A percentile compares a stretch with the other conserved stretches of the same genome.
Conservation (phyloP, 2,113 vertebrate species). For the Deroptyus accipitrinus region DNA sequence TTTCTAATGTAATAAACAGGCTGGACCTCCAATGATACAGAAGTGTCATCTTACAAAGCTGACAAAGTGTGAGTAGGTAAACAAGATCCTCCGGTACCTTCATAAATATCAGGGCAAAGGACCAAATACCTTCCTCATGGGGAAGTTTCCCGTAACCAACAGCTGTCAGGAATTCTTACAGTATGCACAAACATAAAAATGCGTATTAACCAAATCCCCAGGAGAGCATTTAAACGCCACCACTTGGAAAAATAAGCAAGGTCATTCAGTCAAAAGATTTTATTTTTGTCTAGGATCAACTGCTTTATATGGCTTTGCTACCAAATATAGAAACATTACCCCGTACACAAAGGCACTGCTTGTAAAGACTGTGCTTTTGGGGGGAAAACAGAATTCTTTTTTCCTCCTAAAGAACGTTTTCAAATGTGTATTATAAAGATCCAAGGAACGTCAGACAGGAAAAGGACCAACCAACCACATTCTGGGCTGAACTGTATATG, state of each 20-base stretch:
- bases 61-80: not conserved
- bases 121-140: not conserved
- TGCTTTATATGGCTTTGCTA: slow-evolving; percentile 35
- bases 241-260: slow-evolving; percentile 38
- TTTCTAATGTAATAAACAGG: not conserved
- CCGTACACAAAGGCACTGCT: not conserved
- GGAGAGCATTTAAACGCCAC: not conserved
- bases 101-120: not conserved
- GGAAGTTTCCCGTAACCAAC: not conserved
- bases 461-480: not conserved
- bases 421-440: not conserved
- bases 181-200: not conserved
- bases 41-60: slow-evolving; percentile 24
- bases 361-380: not conserved
- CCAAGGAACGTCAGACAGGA: not conserved
- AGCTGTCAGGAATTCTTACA: not conserved
- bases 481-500: not conserved
- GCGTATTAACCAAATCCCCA: not conserved
- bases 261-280: slow-evolving; percentile 31
- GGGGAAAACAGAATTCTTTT: not conserved
- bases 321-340: slow-evolving; percentile 24
- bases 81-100: slow-evolving; percentile 23
- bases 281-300: slow-evolving; percentile 50
- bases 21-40: not conserved
- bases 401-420: not conserved